These are phyloP conservation scores for Eptesicus fuscus DNA, from an alignment of 2,113 vertebrate species.

Conservation along the genomic window DNA sequence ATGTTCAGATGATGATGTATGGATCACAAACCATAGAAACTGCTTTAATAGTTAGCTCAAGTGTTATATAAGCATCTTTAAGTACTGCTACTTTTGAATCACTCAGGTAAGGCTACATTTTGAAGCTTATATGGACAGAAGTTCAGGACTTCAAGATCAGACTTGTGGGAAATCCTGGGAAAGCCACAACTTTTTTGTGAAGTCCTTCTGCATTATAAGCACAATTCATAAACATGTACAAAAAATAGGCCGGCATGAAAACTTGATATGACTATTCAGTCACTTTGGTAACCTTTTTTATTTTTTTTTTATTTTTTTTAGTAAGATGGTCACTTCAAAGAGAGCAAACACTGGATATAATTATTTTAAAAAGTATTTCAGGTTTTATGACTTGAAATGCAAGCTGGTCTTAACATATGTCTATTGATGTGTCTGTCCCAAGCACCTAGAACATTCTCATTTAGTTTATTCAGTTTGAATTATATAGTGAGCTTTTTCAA, in stretches of 20 bases:
- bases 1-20: background rate
- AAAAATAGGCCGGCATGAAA: background rate
- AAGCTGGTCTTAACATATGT: conserved; percentile 38
- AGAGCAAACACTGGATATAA: background rate
- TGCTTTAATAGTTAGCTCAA: background rate
- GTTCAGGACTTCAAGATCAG: background rate
- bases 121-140: background rate
- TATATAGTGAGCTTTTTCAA: background rate
- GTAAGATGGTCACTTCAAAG: background rate
- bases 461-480: conserved; percentile 37
- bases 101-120: background rate
- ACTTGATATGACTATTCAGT: background rate
- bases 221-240: background rate
- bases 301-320: background rate
- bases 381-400: background rate
- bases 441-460: background rate
- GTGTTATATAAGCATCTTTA: background rate
- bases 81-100: background rate
- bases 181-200: background rate
- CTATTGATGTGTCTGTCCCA: too few species aligned
- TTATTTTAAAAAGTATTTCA: background rate
- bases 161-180: background rate
- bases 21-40: background rate
- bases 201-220: background rate
- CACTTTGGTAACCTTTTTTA: background rate